Conservation (phyloP, 2,888 invertebrate species). For the Drosophila sordidula region DNA sequence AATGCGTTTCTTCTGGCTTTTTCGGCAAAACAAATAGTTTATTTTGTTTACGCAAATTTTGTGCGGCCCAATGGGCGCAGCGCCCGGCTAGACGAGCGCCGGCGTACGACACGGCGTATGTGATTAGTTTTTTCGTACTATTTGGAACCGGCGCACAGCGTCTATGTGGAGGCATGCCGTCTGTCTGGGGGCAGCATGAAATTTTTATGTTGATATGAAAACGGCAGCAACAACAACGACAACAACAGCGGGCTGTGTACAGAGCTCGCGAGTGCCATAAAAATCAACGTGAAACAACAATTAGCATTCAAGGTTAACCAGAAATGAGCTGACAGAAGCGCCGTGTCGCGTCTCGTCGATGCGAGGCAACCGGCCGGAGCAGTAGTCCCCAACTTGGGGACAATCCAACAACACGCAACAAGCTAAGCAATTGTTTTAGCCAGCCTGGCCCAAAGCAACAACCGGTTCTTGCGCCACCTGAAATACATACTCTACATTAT, state of each 20-base stretch:
- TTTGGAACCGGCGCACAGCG: slow-evolving; percentile 80
- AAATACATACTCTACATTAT: neutral
- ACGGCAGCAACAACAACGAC: slow-evolving; percentile 22
- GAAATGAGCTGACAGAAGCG: slow-evolving; percentile 62
- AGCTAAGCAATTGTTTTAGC: slow-evolving; percentile 48
- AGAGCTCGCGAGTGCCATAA: slow-evolving; percentile 66
- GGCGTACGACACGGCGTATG: slow-evolving; percentile 58
- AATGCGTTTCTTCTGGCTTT: slow-evolving; percentile 1
- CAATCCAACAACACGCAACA: slow-evolving; percentile 29
- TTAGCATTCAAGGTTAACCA: slow-evolving; percentile 81
- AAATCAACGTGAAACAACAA: slow-evolving; percentile 77
- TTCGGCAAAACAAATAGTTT: slow-evolving; percentile 58
- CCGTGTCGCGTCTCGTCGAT: slow-evolving; percentile 18
- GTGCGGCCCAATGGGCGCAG: slow-evolving; percentile 18
- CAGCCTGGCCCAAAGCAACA: slow-evolving; percentile 6
- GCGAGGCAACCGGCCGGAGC: slow-evolving; percentile 3
- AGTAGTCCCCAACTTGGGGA: slow-evolving; percentile 51
- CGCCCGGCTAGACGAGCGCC: slow-evolving; percentile 61
- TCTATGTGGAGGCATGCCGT: slow-evolving; percentile 18
- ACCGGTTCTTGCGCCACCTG: slow-evolving; percentile 34
- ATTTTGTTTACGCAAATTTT: slow-evolving; percentile 69
- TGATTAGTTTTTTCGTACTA: slow-evolving; percentile 83
- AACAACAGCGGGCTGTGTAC: slow-evolving; percentile 24
- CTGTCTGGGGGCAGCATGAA: slow-evolving; percentile 60
- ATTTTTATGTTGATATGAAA: slow-evolving; percentile 76